These are phyloP conservation scores for Papilio glaucus DNA, from an alignment of 1,140 invertebrate genomes.

Conservation along the genomic window DNA sequence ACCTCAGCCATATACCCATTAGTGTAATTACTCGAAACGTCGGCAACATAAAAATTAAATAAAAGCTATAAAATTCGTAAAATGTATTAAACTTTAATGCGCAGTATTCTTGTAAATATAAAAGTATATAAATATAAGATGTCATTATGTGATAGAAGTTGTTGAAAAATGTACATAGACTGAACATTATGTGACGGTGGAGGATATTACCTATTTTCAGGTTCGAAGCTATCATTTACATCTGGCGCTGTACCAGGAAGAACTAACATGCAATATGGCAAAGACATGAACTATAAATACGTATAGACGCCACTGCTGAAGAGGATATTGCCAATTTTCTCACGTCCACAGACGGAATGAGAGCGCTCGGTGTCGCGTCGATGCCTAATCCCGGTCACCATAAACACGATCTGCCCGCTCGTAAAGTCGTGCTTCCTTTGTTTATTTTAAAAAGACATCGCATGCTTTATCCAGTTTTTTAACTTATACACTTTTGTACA, in stretches of 20 bases:
- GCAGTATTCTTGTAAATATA: too few species aligned
- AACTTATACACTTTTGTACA: too few species aligned
- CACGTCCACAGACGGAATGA: slow-evolving; percentile 13
- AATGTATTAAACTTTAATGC: too few species aligned
- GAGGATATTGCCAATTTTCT: slow-evolving; percentile 16
- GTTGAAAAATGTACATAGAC: too few species aligned
- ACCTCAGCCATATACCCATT: too few species aligned
- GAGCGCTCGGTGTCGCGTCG: not conserved
- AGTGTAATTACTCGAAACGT: too few species aligned
- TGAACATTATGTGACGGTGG: too few species aligned
- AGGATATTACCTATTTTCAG: not conserved
- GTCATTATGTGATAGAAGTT: too few species aligned
- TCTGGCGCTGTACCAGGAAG: not conserved
- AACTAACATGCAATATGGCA: not conserved
- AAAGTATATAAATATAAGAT: too few species aligned
- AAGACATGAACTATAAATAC: not conserved
- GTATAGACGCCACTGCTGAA: not conserved
- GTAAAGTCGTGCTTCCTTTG: not conserved
- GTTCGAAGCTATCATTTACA: not conserved
- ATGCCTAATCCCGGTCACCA: not conserved
- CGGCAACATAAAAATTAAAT: too few species aligned
- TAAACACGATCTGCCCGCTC: slow-evolving; percentile 4
- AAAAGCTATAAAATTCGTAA: too few species aligned
- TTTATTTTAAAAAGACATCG: slow-evolving; percentile 1
- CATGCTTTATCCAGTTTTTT: not conserved